Evolutionary conservation across 2,888 invertebrate species (phyloP).

Genomic region (Tribolium freemani): DNA sequence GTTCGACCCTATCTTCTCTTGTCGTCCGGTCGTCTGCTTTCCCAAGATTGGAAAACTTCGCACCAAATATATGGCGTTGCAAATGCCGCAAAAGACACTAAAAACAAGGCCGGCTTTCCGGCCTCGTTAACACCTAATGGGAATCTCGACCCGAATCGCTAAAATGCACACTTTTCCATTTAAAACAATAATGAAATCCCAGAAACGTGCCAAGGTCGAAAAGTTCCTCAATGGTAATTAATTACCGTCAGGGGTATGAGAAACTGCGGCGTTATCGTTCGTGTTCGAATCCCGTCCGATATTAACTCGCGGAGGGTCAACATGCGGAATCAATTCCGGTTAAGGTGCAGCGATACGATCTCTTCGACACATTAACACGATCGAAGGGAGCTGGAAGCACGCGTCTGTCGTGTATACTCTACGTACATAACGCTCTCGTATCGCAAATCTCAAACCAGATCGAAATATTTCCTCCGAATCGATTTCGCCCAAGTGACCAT

Average conservation of each 20-base stretch:
- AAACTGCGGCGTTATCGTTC: slow-evolving; percentile 59
- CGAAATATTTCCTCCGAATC: slow-evolving; percentile 28
- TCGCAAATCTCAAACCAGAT: slow-evolving; percentile 42
- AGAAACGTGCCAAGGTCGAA: slow-evolving; percentile 57
- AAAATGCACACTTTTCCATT: slow-evolving; percentile 50
- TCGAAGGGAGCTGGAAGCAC: slow-evolving; percentile 49
- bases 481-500: slow-evolving; percentile 30
- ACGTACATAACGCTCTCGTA: slow-evolving; percentile 40
- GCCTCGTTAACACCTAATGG: slow-evolving; percentile 20
- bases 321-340: slow-evolving; percentile 61
- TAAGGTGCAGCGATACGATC: slow-evolving; percentile 57
- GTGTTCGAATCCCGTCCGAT: slow-evolving; percentile 41
- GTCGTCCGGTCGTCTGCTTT: slow-evolving; percentile 55
- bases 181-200: slow-evolving; percentile 60
- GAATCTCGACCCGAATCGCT: slow-evolving; percentile 18
- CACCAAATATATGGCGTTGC: slow-evolving; percentile 37
- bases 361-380: slow-evolving; percentile 59
- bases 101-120: background rate
- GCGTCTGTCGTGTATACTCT: slow-evolving; percentile 38
- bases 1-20: slow-evolving; percentile 60
- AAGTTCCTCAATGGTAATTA: slow-evolving; percentile 52
- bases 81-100: slow-evolving; percentile 22
- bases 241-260: slow-evolving; percentile 39
- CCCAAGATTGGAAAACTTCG: slow-evolving; percentile 66
- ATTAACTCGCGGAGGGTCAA: slow-evolving; percentile 59